phyloP scores from a whole-genome alignment of 2,797 vertebrate species.

The Pipistrellus nathusii region DNA sequence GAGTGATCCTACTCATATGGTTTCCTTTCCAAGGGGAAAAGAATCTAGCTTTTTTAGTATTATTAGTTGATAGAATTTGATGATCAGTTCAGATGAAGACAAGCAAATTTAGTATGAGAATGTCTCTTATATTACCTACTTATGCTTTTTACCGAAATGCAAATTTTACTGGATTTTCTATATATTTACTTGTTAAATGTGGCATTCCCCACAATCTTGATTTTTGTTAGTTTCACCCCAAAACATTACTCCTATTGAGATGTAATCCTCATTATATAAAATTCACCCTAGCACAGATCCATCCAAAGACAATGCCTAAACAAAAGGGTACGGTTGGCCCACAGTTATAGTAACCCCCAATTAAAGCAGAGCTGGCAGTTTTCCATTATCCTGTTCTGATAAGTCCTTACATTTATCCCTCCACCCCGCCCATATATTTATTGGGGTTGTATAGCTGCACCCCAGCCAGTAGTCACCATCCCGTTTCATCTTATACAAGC shows the following conservation, averaged over 20 bases:
- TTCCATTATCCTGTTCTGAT: neutral
- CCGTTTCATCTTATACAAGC: neutral
- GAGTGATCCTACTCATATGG: slow-evolving; percentile 73
- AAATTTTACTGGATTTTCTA: neutral
- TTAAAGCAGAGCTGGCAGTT: neutral
- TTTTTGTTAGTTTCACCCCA: neutral
- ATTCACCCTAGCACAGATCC: neutral
- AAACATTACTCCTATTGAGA: neutral
- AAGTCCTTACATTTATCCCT: neutral
- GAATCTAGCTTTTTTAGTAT: slow-evolving; percentile 31
- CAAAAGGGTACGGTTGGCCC: neutral
- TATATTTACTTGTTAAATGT: slow-evolving; percentile 9
- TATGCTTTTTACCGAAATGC: neutral
- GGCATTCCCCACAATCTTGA: neutral
- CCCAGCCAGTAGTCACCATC: neutral
- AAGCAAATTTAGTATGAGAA: slow-evolving; percentile 7
- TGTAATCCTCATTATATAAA: neutral
- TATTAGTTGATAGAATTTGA: slow-evolving; percentile 70
- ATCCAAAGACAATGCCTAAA: neutral
- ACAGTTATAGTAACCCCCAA: neutral
- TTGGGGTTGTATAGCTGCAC: neutral
- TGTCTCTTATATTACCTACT: neutral
- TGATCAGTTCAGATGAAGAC: slow-evolving; percentile 72
- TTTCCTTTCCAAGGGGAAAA: slow-evolving; percentile 71
- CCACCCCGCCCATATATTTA: neutral